These are phyloP conservation scores for Cotesia congregata DNA, from an alignment of 2,888 invertebrate species.

Conservation along the genomic window DNA sequence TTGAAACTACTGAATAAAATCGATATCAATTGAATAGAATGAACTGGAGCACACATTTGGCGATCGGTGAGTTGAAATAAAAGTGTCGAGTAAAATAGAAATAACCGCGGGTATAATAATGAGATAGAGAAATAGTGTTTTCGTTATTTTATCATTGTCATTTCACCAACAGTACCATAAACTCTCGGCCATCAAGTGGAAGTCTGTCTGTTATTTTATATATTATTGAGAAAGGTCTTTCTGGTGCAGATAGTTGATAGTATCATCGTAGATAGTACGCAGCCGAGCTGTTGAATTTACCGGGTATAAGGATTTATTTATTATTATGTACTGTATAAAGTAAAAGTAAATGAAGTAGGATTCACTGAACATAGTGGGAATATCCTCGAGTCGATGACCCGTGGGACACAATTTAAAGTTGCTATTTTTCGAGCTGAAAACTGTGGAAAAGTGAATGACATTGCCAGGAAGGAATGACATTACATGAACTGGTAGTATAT, in stretches of 20 bases:
- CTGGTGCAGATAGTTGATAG: background rate
- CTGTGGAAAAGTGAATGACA: constrained; percentile 22
- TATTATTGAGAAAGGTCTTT: constrained; percentile 29
- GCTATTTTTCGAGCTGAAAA: constrained; percentile 35
- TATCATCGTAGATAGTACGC: too few relatives aligned
- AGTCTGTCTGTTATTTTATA: background rate
- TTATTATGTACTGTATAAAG: background rate
- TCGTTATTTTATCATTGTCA: constrained; percentile 14
- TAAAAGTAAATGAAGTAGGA: background rate
- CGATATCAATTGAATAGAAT: constrained; percentile 31
- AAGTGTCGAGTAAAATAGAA: constrained; percentile 32
- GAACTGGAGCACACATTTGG: constrained; percentile 19
- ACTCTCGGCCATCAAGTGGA: constrained; percentile 7
- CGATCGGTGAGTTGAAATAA: constrained; percentile 23
- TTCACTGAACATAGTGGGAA: constrained; percentile 26
- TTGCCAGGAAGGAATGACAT: background rate
- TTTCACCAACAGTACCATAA: constrained; percentile 34
- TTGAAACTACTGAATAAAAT: constrained; percentile 19
- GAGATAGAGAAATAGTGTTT: background rate
- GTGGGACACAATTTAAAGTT: constrained; percentile 34
- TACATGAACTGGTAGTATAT: background rate
- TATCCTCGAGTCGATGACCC: constrained; percentile 40
- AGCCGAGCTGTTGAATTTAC: background rate
- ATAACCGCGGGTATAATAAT: constrained; percentile 3
- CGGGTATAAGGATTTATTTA: background rate